Evolutionary conservation across 2,797 vertebrate genomes (phyloP), one percentile per base, ranked within the genome.

Genomic region (Apodemus agrarius): DNA sequence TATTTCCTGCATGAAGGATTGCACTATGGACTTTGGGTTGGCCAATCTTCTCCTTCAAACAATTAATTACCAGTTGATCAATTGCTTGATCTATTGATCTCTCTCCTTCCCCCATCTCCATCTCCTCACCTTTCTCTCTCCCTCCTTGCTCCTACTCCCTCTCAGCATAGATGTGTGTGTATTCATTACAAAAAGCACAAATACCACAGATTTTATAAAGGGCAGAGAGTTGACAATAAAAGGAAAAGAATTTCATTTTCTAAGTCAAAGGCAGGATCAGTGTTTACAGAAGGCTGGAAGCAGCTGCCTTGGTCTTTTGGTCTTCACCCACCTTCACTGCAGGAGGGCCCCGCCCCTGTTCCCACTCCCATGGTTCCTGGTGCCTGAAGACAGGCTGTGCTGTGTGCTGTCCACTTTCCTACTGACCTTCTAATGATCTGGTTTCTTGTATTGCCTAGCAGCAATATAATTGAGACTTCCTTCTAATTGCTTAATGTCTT

Each of bases 231-330:
- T 31, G 29, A 81, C 54, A 92, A 75, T 46, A 79, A 76, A 92
- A 80, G 46, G 37, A 95, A 93, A 65, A 43, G 40, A 46, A 31
- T 49, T 84, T 84, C 2, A 17, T 21, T 76, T 80, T 65, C 12
- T 0, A 93, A 92, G 93, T 93, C 83, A 96, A 94, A 96, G 82
- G 46, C 90, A 89, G 90, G 74, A 86, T 96, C 88, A 86, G 83
- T 96, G 86, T 84, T 85, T 54, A 46, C 21, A 43, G 79, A 94
- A 90, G 93, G 88, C 59, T 57, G 12, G 46, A 84, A 87, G 63
- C 85, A 93, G 49, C 40, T 11, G 34, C 80, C n/a, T 40, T 29
- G 49, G 16, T 74, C 49, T 57, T 69, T 11, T 49, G 0, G 24
- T 84, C 92, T 90, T 94, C 84, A 63, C 11, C 37, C 52, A 76